Conservation (phyloP, 2,888 invertebrate genomes). For the Lepidochrysops patricia region DNA sequence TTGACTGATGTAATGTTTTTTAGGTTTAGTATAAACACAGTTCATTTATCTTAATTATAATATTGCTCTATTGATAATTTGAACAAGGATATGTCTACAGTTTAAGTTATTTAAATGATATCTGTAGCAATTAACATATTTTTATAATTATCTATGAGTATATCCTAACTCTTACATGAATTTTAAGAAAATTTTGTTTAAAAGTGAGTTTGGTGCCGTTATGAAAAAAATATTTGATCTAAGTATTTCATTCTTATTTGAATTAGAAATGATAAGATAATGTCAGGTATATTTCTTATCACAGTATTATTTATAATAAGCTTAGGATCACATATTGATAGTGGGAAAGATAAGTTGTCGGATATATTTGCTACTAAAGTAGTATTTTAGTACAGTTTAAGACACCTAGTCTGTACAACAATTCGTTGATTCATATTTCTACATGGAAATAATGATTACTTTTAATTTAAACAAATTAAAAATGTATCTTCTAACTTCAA, state of each 20-base stretch:
- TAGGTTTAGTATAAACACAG: conserved; percentile 4
- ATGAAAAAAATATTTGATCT: conserved; percentile 22
- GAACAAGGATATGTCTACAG: conserved; percentile 5
- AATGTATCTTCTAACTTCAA: conserved; percentile 50
- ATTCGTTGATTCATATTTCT: conserved; percentile 30
- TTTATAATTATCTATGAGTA: background rate
- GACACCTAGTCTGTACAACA: conserved; percentile 39
- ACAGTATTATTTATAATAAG: conserved; percentile 60
- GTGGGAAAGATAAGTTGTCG: conserved; percentile 49
- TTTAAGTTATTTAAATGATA: background rate
- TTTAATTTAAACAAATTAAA: conserved; percentile 46
- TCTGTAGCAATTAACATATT: background rate
- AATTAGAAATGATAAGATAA: conserved; percentile 57
- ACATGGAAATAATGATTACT: conserved; percentile 47
- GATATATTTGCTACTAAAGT: conserved; percentile 41
- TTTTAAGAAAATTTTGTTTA: background rate
- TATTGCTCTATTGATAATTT: conserved; percentile 11
- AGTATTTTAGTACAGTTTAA: conserved; percentile 44
- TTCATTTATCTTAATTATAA: conserved; percentile 11
- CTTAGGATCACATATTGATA: conserved; percentile 67
- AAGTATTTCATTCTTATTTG: conserved; percentile 33
- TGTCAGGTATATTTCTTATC: conserved; percentile 56
- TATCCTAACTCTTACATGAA: background rate
- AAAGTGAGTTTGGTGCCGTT: background rate
- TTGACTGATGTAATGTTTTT: conserved; percentile 11